phyloP scores from a whole-genome alignment of 2,888 invertebrate species.

The Parnassius apollo region DNA sequence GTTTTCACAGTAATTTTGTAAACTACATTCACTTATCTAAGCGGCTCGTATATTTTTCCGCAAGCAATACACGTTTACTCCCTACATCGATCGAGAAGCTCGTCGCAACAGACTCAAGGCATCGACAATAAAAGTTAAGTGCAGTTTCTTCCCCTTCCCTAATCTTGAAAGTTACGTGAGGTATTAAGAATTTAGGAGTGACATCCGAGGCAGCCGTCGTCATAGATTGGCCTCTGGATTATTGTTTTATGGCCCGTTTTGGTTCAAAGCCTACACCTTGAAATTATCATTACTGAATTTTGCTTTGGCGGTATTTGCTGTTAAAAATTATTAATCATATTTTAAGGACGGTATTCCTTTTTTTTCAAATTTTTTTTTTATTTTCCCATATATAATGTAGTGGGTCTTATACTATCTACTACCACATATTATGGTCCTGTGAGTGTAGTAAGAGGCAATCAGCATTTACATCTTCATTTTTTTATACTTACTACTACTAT shows the following conservation, averaged over 20 bases:
- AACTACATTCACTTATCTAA: not conserved
- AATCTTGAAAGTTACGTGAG: slow-evolving; percentile 77
- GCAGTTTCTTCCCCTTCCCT: slow-evolving; percentile 55
- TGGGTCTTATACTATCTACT: too few species aligned
- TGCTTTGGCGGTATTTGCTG: slow-evolving; percentile 24
- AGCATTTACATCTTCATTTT: too few species aligned
- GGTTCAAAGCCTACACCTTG: slow-evolving; percentile 32
- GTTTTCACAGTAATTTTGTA: too few species aligned
- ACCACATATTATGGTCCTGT: too few species aligned
- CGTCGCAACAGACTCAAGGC: slow-evolving; percentile 44
- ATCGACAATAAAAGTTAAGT: slow-evolving; percentile 74
- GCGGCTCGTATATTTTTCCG: not conserved
- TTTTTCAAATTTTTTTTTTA: too few species aligned
- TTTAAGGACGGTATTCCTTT: too few species aligned
- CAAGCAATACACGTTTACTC: slow-evolving; percentile 17
- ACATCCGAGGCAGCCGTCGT: slow-evolving; percentile 49
- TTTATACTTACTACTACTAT: too few species aligned
- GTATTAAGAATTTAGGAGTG: slow-evolving; percentile 77
- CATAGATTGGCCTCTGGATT: slow-evolving; percentile 46
- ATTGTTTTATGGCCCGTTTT: slow-evolving; percentile 34
- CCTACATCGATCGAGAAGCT: slow-evolving; percentile 60
- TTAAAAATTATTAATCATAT: not conserved
- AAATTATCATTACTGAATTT: slow-evolving; percentile 30
- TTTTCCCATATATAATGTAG: too few species aligned
- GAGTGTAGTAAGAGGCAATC: too few species aligned